phyloP scores from a whole-genome alignment of 2,113 vertebrate genomes.

The Rallus limicola region DNA sequence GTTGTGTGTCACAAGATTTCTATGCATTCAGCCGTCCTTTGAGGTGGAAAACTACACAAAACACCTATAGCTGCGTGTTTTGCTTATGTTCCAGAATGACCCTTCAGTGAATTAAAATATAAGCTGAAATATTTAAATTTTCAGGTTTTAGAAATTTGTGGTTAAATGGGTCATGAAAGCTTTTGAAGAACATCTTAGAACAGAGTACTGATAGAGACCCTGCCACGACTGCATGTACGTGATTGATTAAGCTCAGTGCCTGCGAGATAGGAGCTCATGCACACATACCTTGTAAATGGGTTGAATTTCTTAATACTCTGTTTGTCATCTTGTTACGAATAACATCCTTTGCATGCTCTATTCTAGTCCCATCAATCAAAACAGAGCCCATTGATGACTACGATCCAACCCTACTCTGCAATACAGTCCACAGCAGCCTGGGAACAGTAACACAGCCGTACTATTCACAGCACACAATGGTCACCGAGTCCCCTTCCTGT shows the following conservation, averaged over 20 bases:
- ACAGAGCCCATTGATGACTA: constrained; percentile 94
- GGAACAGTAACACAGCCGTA: constrained; percentile 87
- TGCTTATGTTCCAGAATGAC: background rate
- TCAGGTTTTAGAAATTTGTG: background rate
- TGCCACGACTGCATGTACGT: background rate
- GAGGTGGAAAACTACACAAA: background rate
- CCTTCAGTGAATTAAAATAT: background rate
- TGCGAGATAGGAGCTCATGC: background rate
- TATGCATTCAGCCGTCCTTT: background rate
- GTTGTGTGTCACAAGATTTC: background rate
- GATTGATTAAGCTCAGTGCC: background rate
- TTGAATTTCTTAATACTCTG: background rate
- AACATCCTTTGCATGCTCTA: constrained; percentile 57
- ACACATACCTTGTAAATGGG: background rate
- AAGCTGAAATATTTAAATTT: background rate
- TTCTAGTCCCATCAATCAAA: constrained; percentile 94
- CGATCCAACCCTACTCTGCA: constrained; percentile 87
- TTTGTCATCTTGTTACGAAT: background rate
- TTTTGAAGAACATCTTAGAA: background rate
- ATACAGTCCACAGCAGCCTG: constrained; percentile 83
- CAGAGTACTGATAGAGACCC: background rate
- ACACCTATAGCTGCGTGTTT: background rate
- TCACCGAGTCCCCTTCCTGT: constrained; percentile 84
- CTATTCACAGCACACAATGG: constrained; percentile 84
- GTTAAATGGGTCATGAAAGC: background rate